Evolutionary conservation across 2,113 vertebrate species (phyloP), one percentile per base, ranked within the genome.

Genomic region (Cryptomyrus ogoouensis): DNA sequence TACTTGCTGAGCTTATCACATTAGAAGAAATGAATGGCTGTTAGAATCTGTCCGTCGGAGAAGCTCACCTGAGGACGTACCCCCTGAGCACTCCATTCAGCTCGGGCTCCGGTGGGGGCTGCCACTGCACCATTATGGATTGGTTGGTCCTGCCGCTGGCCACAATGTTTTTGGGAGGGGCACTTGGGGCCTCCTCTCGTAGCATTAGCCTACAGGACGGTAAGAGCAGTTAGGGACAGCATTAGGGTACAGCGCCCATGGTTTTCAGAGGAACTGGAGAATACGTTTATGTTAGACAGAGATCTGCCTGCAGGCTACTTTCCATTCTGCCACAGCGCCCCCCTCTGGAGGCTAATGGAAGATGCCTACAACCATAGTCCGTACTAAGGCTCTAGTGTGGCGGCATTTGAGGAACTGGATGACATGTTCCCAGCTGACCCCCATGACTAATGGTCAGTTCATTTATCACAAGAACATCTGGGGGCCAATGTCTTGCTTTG

Each of bases 91-190:
- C 95, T 2, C 98, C 98, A 0, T 99, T 99, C 83, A 98, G 97
- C 92, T 99, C 97, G 0, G 96, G 96, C 89, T 99, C 98, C 0
- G 98, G 97, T 52, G 98, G 98, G 0, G 98, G 98, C 90, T 99
- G 98, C 98, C 98, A 99, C 94, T 99, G 98, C 15, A 99, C 98
- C 98, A 99, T 99, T 92, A 99, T 99, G 77, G 98, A 99, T 94
- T 99, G 98, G 90, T 99, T 99, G 91, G 98, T 99, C 9, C 98
- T 95, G 1, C 98, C 98, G 5, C 98, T 99, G 89, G 98, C 98
- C 89, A 99, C 97, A 0, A 99, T 97, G 52, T 99, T 99, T 92
- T 99, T 99, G 0, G 98, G 98, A 1, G 98, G 97, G 0, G 98
- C 97, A 5, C 98, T 98, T 24, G 98, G 98, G 0, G 98, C 97